These are phyloP conservation scores for Holocentrus rufus DNA, from an alignment of 2,797 vertebrate genomes.

Conservation along the genomic window DNA sequence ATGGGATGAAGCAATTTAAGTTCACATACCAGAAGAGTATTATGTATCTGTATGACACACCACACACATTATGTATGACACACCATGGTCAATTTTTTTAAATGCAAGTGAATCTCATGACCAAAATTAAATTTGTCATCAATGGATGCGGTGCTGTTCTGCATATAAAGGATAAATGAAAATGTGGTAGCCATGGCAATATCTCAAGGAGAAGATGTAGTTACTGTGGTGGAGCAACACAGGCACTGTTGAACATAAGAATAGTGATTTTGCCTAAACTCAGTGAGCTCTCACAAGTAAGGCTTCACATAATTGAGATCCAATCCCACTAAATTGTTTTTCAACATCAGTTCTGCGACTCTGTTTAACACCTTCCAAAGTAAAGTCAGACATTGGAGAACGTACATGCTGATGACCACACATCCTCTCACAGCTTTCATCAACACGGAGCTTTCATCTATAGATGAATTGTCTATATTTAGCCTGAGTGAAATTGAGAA, in stretches of 20 bases:
- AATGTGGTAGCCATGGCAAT: conserved; percentile 28
- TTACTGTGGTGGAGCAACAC: conserved; percentile 56
- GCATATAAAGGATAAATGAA: conserved; percentile 54
- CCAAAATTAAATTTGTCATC: background rate
- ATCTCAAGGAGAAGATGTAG: conserved; percentile 43
- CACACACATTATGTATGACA: no score
- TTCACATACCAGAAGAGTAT: conserved; percentile 4
- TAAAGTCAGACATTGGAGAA: conserved; percentile 26
- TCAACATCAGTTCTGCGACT: conserved; percentile 43
- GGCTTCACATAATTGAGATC: conserved; percentile 66
- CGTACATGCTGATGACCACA: conserved; percentile 31
- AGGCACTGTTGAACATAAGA: conserved; percentile 59
- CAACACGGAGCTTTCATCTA: conserved; percentile 39
- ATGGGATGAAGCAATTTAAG: conserved; percentile 14
- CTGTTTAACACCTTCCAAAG: conserved; percentile 42
- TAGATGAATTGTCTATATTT: conserved; percentile 24
- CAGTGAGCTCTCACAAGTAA: conserved; percentile 47
- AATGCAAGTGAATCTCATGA: conserved; percentile 13
- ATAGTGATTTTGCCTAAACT: conserved; percentile 68
- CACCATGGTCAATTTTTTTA: conserved; percentile 25
- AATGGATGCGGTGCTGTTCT: conserved; percentile 14
- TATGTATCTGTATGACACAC: no score
- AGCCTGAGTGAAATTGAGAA: background rate
- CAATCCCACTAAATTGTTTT: conserved; percentile 53
- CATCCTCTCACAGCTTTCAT: conserved; percentile 35